Percentiles rank a stretch among this genome's conserved stretches.
Conservation (phyloP, 1,140 invertebrate species). For the Apolygus lucorum region DNA sequence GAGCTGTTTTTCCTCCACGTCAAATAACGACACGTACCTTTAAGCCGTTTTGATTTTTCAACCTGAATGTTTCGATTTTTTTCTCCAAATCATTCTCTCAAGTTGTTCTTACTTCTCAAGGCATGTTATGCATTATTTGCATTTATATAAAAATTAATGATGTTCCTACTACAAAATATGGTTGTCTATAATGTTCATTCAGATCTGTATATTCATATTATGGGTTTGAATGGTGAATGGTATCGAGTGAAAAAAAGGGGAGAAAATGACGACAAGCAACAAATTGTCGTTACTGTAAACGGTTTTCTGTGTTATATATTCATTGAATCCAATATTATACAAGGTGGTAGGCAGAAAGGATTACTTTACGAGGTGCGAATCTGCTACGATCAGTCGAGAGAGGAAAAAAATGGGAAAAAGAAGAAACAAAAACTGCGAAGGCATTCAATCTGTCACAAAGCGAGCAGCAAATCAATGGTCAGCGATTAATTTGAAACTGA, state of each 20-base stretch:
- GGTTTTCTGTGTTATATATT: background rate
- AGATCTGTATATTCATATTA: no score
- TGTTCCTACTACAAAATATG: no score
- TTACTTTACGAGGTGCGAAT: conserved; percentile 3
- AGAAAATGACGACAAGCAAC: background rate
- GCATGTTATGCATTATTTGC: no score
- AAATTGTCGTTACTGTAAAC: background rate
- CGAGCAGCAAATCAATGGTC: background rate
- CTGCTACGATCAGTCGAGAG: background rate
- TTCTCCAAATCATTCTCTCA: no score
- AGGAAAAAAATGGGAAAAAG: background rate
- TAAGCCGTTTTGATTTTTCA: no score
- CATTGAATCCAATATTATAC: conserved; percentile 7
- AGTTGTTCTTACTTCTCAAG: no score
- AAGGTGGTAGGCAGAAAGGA: background rate
- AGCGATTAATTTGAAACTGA: background rate
- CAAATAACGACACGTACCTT: no score
- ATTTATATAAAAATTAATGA: no score
- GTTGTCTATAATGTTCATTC: no score
- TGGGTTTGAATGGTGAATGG: no score
- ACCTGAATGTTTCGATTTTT: no score
- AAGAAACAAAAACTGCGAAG: background rate
- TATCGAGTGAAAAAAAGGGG: background rate
- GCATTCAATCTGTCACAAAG: background rate
- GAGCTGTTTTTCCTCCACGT: no score